A percentile compares a stretch with the other conserved stretches of the same genome.
Evolutionary conservation across 2,113 vertebrate genomes (phyloP).

Genomic region (Nannospalax galili): DNA sequence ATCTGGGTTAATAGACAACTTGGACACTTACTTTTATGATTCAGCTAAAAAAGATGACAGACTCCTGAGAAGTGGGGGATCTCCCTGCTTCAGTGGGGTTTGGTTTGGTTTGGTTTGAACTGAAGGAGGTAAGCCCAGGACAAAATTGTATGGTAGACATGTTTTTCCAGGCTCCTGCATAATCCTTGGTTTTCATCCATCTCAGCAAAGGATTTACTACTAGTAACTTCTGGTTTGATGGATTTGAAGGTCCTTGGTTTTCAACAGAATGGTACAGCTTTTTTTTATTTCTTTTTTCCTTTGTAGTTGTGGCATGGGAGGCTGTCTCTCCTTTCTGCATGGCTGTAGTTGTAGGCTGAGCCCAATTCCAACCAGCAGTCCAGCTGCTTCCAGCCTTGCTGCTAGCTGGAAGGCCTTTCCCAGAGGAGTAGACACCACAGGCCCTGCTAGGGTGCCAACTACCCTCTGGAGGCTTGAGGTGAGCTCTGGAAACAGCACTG

Average conservation of each 20-base stretch:
- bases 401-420: background rate
- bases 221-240: background rate
- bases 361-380: background rate
- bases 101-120: background rate
- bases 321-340: rapidly evolving
- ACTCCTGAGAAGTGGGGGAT: background rate
- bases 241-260: background rate
- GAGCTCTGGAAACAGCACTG: background rate
- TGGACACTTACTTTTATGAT: background rate
- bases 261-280: background rate
- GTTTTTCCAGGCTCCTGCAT: background rate
- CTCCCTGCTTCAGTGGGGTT: background rate
- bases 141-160: background rate
- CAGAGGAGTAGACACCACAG: background rate
- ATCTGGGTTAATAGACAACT: background rate
- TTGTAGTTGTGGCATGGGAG: background rate
- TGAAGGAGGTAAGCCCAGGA: background rate
- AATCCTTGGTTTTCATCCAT: background rate
- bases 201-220: constrained; percentile 20
- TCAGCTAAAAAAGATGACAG: background rate
- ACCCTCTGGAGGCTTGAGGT: background rate
- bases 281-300: background rate
- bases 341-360: background rate
- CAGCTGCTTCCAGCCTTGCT: background rate
- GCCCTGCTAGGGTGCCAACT: background rate